phyloP scores from a whole-genome alignment of 2,888 invertebrate genomes.

The Phragmatobia fuliginosa region DNA sequence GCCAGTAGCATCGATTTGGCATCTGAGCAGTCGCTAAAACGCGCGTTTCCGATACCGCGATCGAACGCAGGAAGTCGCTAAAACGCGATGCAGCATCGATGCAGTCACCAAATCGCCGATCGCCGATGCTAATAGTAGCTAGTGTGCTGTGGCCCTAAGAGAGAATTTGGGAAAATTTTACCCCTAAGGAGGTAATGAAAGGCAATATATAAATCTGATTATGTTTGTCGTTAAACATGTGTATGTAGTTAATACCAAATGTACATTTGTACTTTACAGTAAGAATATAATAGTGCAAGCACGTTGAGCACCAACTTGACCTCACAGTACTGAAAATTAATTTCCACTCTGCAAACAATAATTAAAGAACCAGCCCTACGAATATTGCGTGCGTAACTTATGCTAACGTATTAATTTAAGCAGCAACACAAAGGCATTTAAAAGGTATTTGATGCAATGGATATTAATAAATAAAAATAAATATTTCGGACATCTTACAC shows the following conservation, averaged over 20 bases:
- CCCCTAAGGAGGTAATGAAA: too few species aligned
- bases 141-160: too few species aligned
- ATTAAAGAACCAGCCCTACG: neutral
- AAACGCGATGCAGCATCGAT: too few species aligned
- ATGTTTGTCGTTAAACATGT: neutral
- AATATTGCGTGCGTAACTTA: neutral
- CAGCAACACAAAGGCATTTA: constrained; percentile 22
- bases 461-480: too few species aligned
- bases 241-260: neutral
- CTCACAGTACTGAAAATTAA: neutral
- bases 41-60: too few species aligned
- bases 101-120: too few species aligned
- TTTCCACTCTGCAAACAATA: neutral
- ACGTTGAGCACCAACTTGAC: neutral
- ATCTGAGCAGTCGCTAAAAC: too few species aligned
- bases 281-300: neutral
- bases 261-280: neutral
- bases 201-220: neutral
- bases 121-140: too few species aligned
- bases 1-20: too few species aligned
- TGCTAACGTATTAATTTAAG: neutral
- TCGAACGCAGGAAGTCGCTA: too few species aligned
- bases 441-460: constrained; percentile 37
- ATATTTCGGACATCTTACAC: too few species aligned
- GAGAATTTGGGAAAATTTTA: too few species aligned